Conservation (phyloP, 2,797 vertebrate genomes). For the Anableps anableps region DNA sequence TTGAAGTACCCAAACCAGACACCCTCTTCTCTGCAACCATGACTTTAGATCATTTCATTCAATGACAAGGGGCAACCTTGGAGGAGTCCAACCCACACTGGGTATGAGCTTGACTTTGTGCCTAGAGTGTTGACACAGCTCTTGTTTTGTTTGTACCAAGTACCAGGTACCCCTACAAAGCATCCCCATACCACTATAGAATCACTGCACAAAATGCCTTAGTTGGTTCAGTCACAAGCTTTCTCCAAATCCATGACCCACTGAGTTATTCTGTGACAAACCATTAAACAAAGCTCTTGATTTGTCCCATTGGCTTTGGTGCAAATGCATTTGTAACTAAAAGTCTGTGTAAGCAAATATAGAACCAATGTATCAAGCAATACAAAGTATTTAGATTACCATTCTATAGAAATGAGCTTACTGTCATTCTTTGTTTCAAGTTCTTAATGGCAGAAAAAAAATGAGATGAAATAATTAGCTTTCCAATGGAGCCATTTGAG, state of each 20-base stretch:
- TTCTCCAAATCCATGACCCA: background rate
- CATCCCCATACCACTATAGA: background rate
- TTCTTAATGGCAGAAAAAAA: conserved; percentile 48
- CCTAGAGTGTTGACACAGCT: background rate
- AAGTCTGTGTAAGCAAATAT: conserved; percentile 13
- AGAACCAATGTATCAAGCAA: conserved; percentile 16
- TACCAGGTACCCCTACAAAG: background rate
- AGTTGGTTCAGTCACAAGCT: background rate
- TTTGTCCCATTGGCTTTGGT: background rate
- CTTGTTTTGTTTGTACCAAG: background rate
- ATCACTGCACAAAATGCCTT: background rate
- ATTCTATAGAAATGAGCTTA: conserved; percentile 48
- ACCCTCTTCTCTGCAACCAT: background rate
- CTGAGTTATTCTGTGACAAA: background rate
- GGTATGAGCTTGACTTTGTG: background rate
- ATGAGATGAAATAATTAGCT: conserved; percentile 58
- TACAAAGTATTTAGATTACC: conserved; percentile 36
- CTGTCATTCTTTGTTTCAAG: conserved; percentile 36
- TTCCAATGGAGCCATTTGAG: conserved; percentile 52
- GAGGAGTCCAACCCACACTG: background rate
- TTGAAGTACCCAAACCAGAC: background rate
- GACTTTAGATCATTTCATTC: background rate
- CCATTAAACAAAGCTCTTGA: background rate
- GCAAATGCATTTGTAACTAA: background rate
- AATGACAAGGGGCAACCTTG: background rate